Percentiles rank a stretch among this genome's conserved stretches.
These are phyloP conservation scores for Lysiphlebus fabarum DNA, from an alignment of 1,140 invertebrate species.

Conservation along the genomic window DNA sequence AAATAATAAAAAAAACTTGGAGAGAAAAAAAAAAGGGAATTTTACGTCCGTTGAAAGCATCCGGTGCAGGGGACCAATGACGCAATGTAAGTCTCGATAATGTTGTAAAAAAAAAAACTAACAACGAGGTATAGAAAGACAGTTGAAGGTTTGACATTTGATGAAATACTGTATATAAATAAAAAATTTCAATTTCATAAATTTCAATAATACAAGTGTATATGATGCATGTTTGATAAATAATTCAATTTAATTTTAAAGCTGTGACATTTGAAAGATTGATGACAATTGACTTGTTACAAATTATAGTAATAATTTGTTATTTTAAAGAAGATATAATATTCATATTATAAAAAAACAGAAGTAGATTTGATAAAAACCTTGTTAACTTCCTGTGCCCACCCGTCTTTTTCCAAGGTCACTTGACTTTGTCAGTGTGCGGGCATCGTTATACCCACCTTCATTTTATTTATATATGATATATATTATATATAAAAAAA, in stretches of 20 bases:
- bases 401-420: conserved; percentile 50
- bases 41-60: conserved; percentile 41
- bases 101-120: conserved; percentile 1
- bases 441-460: conserved; percentile 25
- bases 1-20: no score
- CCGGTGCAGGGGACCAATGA: conserved; percentile 34
- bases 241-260: no score
- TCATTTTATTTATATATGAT: conserved; percentile 23
- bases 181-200: no score
- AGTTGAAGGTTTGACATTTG: not conserved
- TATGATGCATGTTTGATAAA: no score
- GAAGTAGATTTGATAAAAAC: conserved; percentile 46
- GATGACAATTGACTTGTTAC: no score
- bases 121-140: conserved; percentile 3
- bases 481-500: no score
- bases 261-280: no score
- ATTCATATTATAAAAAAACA: conserved; percentile 1
- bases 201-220: no score
- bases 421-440: conserved; percentile 42
- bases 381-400: conserved; percentile 54
- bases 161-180: no score
- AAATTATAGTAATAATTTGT: no score
- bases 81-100: conserved; percentile 22
- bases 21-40: conserved; percentile 31
- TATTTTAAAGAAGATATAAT: no score